Evolutionary conservation across 2,113 vertebrate species (phyloP), one percentile per base, ranked within the genome.

Genomic region (Mesitornis unicolor): DNA sequence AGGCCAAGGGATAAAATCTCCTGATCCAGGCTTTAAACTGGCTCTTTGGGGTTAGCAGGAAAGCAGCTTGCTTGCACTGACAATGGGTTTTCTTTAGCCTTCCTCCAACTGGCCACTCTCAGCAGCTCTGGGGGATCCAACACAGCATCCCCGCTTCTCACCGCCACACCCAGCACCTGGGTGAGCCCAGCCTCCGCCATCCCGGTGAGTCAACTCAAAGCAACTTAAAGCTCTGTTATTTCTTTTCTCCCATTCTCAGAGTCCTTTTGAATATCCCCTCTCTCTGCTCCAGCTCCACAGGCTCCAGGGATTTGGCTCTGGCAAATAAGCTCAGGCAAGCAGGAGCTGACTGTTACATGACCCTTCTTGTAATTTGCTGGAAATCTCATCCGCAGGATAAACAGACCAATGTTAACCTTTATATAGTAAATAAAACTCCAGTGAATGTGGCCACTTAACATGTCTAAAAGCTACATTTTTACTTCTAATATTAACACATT

Each of bases 401-500:
- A 97, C 95, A 97, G 89, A 87, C 94, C 91, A 84, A 86, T 92
- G 96, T 89, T 96, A 95, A 95, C 95, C 93, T 97, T 94, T 94
- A 56, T 86, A 88, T 90, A 94, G 95, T 96, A 96, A 97, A 97
- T 96, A 97, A 86, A 97, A 93, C 93, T 76, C 73, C 80, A 83
- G 73, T 95, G 92, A 96, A 94, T 89, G 90, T 60, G 84, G 83
- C 89, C 85, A 92, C 94, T 97, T 97, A 93, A 76, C 91, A 94
- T 79, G 82, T 81, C 93, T 93, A 76, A 95, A 94, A 96, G 92
- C 92, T 94, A 40, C 76, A 77, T 92, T 96, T 95, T 96, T 73
- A 75, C 90, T 96, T 94, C 93, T 97, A 97, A 97, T 96, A 97
- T 95, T 97, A 97, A 96, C 96, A 92, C 93, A 82, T 97, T 97